These are phyloP conservation scores for Sylvilagus floridanus DNA, from an alignment of 2,797 vertebrate species.

Conservation along the genomic window DNA sequence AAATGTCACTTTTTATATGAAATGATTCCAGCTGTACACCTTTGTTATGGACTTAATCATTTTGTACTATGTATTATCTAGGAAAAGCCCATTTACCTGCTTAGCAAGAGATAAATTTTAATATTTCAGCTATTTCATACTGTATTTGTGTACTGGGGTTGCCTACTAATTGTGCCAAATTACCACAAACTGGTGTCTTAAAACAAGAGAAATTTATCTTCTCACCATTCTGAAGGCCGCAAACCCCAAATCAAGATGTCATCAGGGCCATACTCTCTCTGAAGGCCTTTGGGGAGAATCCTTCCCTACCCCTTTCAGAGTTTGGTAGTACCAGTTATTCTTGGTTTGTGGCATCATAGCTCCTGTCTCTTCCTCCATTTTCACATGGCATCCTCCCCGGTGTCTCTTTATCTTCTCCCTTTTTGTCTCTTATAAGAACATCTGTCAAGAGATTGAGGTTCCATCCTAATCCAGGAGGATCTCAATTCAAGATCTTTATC, in stretches of 20 bases:
- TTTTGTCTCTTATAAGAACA: background rate
- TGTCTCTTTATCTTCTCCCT: background rate
- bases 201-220: background rate
- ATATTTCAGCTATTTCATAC: background rate
- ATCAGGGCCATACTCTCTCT: background rate
- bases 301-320: background rate
- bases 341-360: background rate
- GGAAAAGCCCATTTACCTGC: background rate
- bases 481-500: background rate
- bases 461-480: background rate
- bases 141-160: background rate
- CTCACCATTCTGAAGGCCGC: background rate
- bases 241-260: background rate
- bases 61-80: background rate
- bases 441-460: background rate
- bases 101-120: conserved; percentile 22
- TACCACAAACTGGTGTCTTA: background rate
- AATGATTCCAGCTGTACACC: background rate
- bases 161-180: background rate
- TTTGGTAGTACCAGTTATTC: background rate
- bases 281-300: background rate
- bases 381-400: background rate
- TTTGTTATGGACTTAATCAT: conserved; percentile 19
- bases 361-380: background rate
- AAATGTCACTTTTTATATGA: conserved; percentile 26